Conservation (phyloP, 2,113 vertebrate genomes). For the Brevimyrus niger region DNA sequence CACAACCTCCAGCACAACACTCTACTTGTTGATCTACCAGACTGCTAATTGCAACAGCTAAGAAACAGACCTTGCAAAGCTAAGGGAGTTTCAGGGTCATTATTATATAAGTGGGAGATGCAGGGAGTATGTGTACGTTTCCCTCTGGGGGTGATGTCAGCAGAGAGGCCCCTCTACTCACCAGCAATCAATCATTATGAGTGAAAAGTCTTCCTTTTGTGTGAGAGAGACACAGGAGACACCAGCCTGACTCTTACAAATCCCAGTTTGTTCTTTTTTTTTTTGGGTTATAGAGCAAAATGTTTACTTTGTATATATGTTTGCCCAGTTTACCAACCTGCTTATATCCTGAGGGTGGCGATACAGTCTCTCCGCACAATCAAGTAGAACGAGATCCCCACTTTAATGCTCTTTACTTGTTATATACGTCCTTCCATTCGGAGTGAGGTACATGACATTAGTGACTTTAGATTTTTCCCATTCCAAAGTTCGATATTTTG, state of each 20-base stretch:
- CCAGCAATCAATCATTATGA: background rate
- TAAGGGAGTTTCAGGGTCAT: background rate
- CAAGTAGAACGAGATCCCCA: background rate
- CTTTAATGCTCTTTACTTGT: background rate
- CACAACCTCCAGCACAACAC: background rate
- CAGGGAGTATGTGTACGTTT: background rate
- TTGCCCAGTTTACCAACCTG: background rate
- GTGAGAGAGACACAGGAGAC: background rate
- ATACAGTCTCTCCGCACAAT: background rate
- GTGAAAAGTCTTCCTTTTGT: background rate
- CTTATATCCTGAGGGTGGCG: background rate
- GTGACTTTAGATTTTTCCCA: background rate
- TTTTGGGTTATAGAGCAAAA: background rate
- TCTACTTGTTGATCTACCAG: background rate
- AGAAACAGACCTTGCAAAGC: background rate
- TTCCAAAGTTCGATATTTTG: background rate
- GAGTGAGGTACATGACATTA: background rate
- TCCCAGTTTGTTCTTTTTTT: background rate
- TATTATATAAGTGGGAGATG: background rate
- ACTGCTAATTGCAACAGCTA: fast-evolving
- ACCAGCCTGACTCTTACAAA: background rate
- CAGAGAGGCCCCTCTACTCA: background rate
- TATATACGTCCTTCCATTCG: background rate
- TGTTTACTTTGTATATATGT: background rate
- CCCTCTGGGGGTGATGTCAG: background rate